These are phyloP conservation scores for Cossypha caffra DNA, from an alignment of 2,797 vertebrate genomes.

Conservation along the genomic window DNA sequence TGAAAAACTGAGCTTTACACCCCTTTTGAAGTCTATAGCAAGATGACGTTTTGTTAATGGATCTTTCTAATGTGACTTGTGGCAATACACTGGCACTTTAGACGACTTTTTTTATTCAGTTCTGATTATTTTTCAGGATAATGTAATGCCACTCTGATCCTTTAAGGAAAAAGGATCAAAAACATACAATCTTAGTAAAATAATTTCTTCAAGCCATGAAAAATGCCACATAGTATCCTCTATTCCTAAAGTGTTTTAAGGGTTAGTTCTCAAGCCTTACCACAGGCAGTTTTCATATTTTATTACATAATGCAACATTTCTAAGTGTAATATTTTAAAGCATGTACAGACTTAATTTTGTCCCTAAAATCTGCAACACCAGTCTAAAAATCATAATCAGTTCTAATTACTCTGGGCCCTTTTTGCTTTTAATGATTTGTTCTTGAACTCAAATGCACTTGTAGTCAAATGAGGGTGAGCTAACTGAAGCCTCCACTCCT, in stretches of 20 bases:
- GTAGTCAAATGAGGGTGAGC: not conserved
- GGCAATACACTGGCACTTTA: rapidly evolving
- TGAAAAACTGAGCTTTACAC: not conserved
- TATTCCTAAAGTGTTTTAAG: not conserved
- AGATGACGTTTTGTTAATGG: not conserved
- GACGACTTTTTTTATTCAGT: not conserved
- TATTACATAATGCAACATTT: not conserved
- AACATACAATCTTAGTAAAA: not conserved
- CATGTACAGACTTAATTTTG: not conserved
- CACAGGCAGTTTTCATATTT: not conserved
- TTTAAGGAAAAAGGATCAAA: not conserved
- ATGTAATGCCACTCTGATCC: not conserved
- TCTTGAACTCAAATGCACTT: not conserved
- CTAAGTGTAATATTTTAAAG: not conserved
- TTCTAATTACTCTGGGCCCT: not conserved
- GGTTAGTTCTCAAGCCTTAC: not conserved
- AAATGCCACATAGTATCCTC: not conserved
- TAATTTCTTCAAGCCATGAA: not conserved
- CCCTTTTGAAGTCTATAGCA: not conserved
- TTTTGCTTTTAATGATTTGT: not conserved
- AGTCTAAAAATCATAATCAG: rapidly evolving
- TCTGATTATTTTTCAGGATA: not conserved
- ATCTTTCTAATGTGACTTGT: not conserved
- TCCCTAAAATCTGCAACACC: not conserved
- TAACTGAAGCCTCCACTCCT: not conserved